These are phyloP conservation scores for Gallirallus australis DNA, from an alignment of 2,797 vertebrate species.

Conservation along the genomic window DNA sequence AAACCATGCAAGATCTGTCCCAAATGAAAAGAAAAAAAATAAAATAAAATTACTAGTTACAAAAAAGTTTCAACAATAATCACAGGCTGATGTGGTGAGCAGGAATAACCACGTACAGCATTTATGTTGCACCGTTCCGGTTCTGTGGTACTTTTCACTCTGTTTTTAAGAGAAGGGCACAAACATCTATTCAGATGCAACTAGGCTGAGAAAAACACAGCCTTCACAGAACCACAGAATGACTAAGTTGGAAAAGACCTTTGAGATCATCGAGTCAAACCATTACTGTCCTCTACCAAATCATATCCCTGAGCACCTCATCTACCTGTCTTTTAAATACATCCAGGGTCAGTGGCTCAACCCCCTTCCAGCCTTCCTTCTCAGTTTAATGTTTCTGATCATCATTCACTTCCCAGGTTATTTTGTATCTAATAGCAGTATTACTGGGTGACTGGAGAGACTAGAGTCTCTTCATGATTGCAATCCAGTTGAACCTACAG, in stretches of 20 bases:
- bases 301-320: too few species aligned
- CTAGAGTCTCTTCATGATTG: not conserved
- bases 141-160: not conserved
- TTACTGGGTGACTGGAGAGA: not conserved
- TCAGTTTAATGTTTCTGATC: not conserved
- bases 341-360: too few species aligned
- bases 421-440: not conserved
- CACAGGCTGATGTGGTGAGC: not conserved
- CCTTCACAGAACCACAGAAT: not conserved
- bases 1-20: not conserved
- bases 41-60: not conserved
- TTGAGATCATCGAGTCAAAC: too few species aligned
- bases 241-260: too few species aligned
- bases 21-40: not conserved
- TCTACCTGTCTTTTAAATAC: too few species aligned
- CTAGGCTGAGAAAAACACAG: not conserved
- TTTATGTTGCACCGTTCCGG: not conserved
- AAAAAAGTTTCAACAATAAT: not conserved
- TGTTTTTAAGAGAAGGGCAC: not conserved
- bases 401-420: not conserved
- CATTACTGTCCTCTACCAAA: too few species aligned
- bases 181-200: not conserved
- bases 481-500: not conserved
- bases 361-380: not conserved
- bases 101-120: not conserved